Evolutionary conservation across 2,113 vertebrate genomes (phyloP).

Genomic region (Macroglossus sobrinus): DNA sequence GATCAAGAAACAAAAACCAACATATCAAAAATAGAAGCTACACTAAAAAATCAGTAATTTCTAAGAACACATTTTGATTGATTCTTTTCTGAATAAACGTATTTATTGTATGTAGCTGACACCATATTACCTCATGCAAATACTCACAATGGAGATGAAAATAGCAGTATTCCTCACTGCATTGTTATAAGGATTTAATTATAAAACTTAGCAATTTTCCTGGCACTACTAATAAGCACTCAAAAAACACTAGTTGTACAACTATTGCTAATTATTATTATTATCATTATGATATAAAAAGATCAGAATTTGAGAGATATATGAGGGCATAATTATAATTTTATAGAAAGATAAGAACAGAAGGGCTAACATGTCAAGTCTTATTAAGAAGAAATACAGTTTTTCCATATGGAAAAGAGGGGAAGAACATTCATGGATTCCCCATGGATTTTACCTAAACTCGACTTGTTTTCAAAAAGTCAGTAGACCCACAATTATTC

Average conservation of each 20-base stretch:
- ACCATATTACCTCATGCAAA: background rate
- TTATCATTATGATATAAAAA: constrained; percentile 15
- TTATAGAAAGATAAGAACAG: background rate
- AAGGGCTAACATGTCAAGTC: background rate
- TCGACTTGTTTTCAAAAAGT: constrained; percentile 46
- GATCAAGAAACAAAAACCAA: background rate
- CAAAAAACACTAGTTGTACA: constrained; percentile 5
- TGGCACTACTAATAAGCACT: constrained; percentile 15
- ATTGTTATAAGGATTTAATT: constrained; percentile 35
- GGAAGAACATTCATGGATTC: background rate
- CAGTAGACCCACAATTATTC: background rate
- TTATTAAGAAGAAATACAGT: constrained; percentile 15
- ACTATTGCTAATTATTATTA: constrained; percentile 40
- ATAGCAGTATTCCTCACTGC: background rate
- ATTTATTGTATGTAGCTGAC: background rate
- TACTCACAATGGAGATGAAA: background rate
- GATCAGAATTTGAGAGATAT: background rate
- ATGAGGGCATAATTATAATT: constrained; percentile 6
- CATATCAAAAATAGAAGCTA: background rate
- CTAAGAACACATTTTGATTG: background rate
- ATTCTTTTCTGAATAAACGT: background rate
- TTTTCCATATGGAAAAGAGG: background rate
- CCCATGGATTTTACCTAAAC: constrained; percentile 12
- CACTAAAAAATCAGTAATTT: background rate
- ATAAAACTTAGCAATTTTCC: constrained; percentile 31